phyloP scores from a whole-genome alignment of 2,113 vertebrate genomes.

The Prietella phreatophila region DNA sequence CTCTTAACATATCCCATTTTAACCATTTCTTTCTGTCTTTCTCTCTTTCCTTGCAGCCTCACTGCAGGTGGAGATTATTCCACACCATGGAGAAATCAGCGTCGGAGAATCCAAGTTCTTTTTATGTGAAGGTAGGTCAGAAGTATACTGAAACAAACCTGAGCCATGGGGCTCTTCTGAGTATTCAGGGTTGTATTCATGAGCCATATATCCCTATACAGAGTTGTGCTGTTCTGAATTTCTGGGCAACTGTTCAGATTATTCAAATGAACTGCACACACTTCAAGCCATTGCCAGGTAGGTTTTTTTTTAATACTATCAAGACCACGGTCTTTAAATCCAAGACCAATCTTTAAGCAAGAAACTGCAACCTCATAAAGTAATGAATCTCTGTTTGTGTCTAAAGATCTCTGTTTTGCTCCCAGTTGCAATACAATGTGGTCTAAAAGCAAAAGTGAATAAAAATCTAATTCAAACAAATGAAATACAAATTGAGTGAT shows the following conservation, averaged over 20 bases:
- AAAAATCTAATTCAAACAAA: neutral
- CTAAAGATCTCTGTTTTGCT: neutral
- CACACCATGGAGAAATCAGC: slow-evolving; percentile 93
- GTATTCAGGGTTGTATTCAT: neutral
- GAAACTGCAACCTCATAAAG: neutral
- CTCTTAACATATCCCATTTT: neutral
- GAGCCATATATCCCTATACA: neutral
- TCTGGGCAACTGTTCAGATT: neutral
- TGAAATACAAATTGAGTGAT: neutral
- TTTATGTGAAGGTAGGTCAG: slow-evolving; percentile 86
- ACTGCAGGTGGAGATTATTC: slow-evolving; percentile 92
- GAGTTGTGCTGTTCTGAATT: neutral
- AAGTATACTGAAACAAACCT: neutral
- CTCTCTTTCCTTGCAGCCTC: slow-evolving; percentile 70
- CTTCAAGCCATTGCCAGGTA: neutral
- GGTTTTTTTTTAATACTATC: neutral
- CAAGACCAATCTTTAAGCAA: neutral
- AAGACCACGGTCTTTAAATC: neutral
- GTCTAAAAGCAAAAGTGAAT: neutral
- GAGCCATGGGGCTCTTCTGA: too few species aligned
- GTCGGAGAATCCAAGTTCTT: slow-evolving; percentile 98
- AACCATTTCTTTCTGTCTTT: slow-evolving; percentile 9
- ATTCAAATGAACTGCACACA: neutral
- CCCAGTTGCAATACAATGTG: neutral
- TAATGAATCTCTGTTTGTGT: too few species aligned